These are phyloP conservation scores for Zonitis immaculata DNA, from an alignment of 2,888 invertebrate genomes.

Conservation along the genomic window DNA sequence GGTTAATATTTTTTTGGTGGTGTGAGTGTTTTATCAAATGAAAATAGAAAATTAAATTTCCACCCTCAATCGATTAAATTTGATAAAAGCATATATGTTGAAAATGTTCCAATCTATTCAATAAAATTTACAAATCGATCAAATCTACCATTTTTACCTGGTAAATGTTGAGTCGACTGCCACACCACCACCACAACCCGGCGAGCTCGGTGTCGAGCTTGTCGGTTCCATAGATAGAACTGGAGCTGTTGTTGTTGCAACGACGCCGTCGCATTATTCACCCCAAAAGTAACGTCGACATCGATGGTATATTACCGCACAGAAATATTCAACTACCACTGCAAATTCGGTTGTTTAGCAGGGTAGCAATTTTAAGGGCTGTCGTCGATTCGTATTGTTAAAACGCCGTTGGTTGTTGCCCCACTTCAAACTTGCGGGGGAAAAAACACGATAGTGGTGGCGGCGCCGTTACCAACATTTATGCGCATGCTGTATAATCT, in stretches of 20 bases:
- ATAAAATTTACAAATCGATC: slow-evolving; percentile 24
- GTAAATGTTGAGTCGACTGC: slow-evolving; percentile 46
- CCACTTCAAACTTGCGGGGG: neutral
- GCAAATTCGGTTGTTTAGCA: neutral
- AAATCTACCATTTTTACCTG: slow-evolving; percentile 36
- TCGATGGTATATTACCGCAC: slow-evolving; percentile 10
- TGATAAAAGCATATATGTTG: neutral
- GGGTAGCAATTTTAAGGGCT: slow-evolving; percentile 18
- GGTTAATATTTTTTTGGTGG: neutral
- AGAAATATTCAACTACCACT: slow-evolving; percentile 3
- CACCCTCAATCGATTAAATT: neutral
- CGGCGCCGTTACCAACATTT: neutral
- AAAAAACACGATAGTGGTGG: neutral
- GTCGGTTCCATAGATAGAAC: slow-evolving; percentile 43
- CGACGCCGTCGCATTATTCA: slow-evolving; percentile 16
- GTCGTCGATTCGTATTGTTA: neutral
- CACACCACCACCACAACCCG: slow-evolving; percentile 23
- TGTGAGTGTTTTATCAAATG: neutral
- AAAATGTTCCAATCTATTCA: neutral
- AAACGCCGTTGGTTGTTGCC: neutral
- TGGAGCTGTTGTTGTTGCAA: slow-evolving; percentile 6
- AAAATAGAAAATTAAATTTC: neutral
- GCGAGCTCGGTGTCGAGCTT: slow-evolving; percentile 46
- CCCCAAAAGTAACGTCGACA: slow-evolving; percentile 6
- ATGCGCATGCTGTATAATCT: neutral